Evolutionary conservation across 1,140 invertebrate species (phyloP).

Genomic region (Brachionus manjavacas): DNA sequence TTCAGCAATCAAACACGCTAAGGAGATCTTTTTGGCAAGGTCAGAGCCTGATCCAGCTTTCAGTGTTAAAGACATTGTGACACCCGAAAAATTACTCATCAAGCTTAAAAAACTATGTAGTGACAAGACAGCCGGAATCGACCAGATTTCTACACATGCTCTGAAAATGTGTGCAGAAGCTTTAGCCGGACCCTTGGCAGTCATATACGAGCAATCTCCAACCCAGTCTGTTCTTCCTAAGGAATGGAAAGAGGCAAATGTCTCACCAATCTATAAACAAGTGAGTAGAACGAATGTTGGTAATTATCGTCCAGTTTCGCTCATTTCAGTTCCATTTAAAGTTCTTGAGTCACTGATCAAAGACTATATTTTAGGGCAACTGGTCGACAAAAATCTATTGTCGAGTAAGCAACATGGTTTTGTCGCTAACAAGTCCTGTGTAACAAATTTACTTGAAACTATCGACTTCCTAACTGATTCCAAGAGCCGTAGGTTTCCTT

Average conservation of each 20-base stretch:
- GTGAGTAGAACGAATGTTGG: background rate
- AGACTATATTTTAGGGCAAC: background rate
- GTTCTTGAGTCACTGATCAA: background rate
- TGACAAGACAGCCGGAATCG: too few relatives aligned
- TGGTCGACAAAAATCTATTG: background rate
- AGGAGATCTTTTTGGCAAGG: too few relatives aligned
- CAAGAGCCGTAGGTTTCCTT: background rate
- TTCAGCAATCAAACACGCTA: too few relatives aligned
- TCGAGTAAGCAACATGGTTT: background rate
- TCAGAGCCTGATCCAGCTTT: too few relatives aligned
- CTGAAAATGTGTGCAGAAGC: too few relatives aligned
- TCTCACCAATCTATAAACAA: background rate
- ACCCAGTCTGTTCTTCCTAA: background rate
- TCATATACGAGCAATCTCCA: too few relatives aligned
- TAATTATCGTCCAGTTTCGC: background rate
- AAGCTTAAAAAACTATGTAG: too few relatives aligned
- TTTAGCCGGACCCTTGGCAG: too few relatives aligned
- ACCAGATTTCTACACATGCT: too few relatives aligned
- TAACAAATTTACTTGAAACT: constrained; percentile 2
- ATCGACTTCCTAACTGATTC: background rate
- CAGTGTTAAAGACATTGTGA: too few relatives aligned
- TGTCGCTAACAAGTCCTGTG: background rate
- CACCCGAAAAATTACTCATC: too few relatives aligned
- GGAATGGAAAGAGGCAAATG: background rate
- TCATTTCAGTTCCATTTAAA: background rate